These are phyloP conservation scores for Calosoma granatense DNA, from an alignment of 1,140 invertebrate species.

Conservation along the genomic window DNA sequence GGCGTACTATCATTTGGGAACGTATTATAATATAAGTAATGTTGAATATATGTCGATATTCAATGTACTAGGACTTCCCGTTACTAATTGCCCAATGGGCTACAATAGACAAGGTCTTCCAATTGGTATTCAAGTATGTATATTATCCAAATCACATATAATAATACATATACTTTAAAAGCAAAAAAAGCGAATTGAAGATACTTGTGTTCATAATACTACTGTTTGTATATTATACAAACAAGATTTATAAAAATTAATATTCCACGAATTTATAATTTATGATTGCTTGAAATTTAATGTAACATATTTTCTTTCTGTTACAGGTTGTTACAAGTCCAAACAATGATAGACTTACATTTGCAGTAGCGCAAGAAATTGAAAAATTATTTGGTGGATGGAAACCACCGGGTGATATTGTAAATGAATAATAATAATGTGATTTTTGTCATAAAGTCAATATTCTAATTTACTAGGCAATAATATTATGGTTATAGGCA, in stretches of 20 bases:
- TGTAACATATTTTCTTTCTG: not conserved
- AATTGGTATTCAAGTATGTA: constrained; percentile 59
- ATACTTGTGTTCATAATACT: not conserved
- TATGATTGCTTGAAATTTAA: not conserved
- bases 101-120: constrained; percentile 65
- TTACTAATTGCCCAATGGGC: constrained; percentile 70
- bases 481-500: too few species aligned
- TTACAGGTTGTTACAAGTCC: constrained; percentile 48
- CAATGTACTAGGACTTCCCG: constrained; percentile 75
- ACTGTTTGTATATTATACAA: not conserved
- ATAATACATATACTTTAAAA: too few species aligned
- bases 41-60: constrained; percentile 73
- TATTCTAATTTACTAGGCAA: too few species aligned
- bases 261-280: too few species aligned
- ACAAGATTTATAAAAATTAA: too few species aligned
- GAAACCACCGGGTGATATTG: constrained; percentile 46
- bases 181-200: too few species aligned
- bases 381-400: constrained; percentile 83
- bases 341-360: constrained; percentile 62
- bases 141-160: too few species aligned
- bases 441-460: too few species aligned
- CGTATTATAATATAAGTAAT: constrained; percentile 61
- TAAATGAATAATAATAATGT: too few species aligned
- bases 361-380: constrained; percentile 72
- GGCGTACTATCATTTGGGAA: constrained; percentile 67